phyloP scores from a whole-genome alignment of 2,888 invertebrate genomes.

The Eudasyphora cyanicolor region DNA sequence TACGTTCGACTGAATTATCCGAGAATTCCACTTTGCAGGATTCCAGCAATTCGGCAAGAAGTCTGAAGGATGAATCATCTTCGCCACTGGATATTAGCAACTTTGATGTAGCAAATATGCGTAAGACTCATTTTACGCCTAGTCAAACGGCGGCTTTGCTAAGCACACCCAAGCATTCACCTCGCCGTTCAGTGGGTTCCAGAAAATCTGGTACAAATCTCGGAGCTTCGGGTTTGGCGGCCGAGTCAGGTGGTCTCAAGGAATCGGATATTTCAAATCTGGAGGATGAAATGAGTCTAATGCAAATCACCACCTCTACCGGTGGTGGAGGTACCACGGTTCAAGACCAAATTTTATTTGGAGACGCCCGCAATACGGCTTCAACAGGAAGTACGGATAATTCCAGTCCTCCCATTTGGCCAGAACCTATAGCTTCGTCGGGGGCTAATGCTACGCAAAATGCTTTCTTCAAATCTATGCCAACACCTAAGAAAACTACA shows the following conservation, averaged over 20 bases:
- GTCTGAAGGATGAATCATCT: conserved; percentile 68
- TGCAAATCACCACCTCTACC: conserved; percentile 73
- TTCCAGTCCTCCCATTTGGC: conserved; percentile 73
- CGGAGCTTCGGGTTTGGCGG: conserved; percentile 32
- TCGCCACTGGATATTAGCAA: conserved; percentile 52
- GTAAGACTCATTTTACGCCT: conserved; percentile 77
- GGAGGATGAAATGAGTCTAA: conserved; percentile 75
- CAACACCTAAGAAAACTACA: conserved; percentile 58
- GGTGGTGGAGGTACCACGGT: conserved; percentile 66
- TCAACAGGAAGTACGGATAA: conserved; percentile 73
- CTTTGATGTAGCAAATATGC: conserved; percentile 79
- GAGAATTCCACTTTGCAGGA: conserved; percentile 85
- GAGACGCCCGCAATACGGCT: conserved; percentile 63
- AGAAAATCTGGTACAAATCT: conserved; percentile 38
- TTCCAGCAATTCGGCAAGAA: conserved; percentile 82
- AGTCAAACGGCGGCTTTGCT: conserved; percentile 79
- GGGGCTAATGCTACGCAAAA: conserved; percentile 42
- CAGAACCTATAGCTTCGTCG: conserved; percentile 46
- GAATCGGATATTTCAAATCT: conserved; percentile 68
- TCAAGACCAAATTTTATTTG: conserved; percentile 67
- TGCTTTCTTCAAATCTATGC: conserved; percentile 35
- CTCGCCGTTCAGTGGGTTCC: conserved; percentile 66
- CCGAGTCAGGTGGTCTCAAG: conserved; percentile 52
- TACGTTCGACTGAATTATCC: conserved; percentile 77
- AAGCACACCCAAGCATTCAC: conserved; percentile 77